These are phyloP conservation scores for Pogonocherus hispidulus DNA, from an alignment of 2,888 invertebrate species.

Conservation along the genomic window DNA sequence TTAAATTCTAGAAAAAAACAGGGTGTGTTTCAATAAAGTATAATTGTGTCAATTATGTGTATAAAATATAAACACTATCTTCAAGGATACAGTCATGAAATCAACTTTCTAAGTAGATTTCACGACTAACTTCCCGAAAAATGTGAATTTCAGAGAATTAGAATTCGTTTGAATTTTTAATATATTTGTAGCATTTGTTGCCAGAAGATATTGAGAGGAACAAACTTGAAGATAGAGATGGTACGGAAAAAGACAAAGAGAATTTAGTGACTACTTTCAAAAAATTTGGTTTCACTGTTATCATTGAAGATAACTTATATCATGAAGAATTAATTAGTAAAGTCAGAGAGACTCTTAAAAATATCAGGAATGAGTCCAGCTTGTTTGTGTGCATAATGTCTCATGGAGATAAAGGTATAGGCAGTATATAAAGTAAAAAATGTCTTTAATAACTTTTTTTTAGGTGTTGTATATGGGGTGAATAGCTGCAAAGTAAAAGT, in stretches of 20 bases:
- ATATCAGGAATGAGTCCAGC: slow-evolving; percentile 62
- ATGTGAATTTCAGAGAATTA: too few species aligned
- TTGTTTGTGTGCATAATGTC: slow-evolving; percentile 68
- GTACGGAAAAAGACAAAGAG: slow-evolving; percentile 64
- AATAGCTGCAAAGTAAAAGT: slow-evolving; percentile 70
- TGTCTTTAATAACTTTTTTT: too few species aligned
- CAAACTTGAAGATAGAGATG: slow-evolving; percentile 62
- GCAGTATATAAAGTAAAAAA: too few species aligned
- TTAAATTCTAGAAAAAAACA: background rate
- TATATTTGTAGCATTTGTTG: slow-evolving; percentile 56
- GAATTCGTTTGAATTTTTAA: too few species aligned
- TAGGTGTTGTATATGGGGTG: slow-evolving; percentile 70
- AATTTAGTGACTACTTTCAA: slow-evolving; percentile 62
- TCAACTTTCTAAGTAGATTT: too few species aligned
- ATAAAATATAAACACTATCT: too few species aligned
- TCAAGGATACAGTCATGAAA: too few species aligned
- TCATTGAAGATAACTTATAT: slow-evolving; percentile 57
- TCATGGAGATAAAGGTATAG: slow-evolving; percentile 66
- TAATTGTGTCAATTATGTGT: too few species aligned
- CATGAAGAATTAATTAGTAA: slow-evolving; percentile 57
- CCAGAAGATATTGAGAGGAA: slow-evolving; percentile 35
- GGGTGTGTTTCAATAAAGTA: background rate
- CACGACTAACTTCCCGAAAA: too few species aligned
- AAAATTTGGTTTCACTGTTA: slow-evolving; percentile 63
- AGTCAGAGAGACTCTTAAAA: slow-evolving; percentile 55